phyloP scores from a whole-genome alignment of 2,888 invertebrate species.

The Anaspis maculata region DNA sequence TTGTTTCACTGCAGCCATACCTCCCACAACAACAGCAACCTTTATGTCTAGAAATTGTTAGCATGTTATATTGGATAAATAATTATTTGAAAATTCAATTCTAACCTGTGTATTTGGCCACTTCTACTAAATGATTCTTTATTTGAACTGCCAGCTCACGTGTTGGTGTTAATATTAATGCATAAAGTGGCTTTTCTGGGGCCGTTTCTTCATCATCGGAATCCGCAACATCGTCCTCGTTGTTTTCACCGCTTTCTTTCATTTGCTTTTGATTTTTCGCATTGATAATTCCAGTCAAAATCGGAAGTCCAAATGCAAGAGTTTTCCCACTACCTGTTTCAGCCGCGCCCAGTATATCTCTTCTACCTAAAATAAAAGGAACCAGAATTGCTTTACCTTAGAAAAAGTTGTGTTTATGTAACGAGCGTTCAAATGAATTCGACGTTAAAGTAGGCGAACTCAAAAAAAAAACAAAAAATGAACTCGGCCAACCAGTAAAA shows the following conservation, averaged over 20 bases:
- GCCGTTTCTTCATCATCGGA: conserved; percentile 14
- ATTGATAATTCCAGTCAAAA: conserved; percentile 76
- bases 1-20: conserved; percentile 90
- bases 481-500: too few relatives aligned
- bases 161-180: conserved; percentile 89
- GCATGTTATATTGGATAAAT: conserved; percentile 5
- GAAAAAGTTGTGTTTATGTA: too few relatives aligned
- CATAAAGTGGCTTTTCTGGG: conserved; percentile 57
- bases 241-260: background rate
- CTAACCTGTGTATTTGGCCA: conserved; percentile 70
- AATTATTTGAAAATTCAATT: background rate
- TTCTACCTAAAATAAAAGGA: conserved; percentile 46
- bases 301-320: conserved; percentile 92
- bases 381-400: background rate
- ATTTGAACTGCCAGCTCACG: conserved; percentile 95
- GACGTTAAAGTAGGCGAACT: too few relatives aligned
- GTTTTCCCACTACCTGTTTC: conserved; percentile 99
- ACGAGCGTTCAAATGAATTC: too few relatives aligned
- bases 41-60: conserved; percentile 44
- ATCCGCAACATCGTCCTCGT: conserved; percentile 13
- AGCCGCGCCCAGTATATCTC: conserved; percentile 96
- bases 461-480: too few relatives aligned
- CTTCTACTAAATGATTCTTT: conserved; percentile 70
- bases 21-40: conserved; percentile 84
- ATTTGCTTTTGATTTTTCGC: conserved; percentile 20